These are phyloP conservation scores for Regulus satrapa DNA, from an alignment of 2,113 vertebrate genomes.

Conservation along the genomic window DNA sequence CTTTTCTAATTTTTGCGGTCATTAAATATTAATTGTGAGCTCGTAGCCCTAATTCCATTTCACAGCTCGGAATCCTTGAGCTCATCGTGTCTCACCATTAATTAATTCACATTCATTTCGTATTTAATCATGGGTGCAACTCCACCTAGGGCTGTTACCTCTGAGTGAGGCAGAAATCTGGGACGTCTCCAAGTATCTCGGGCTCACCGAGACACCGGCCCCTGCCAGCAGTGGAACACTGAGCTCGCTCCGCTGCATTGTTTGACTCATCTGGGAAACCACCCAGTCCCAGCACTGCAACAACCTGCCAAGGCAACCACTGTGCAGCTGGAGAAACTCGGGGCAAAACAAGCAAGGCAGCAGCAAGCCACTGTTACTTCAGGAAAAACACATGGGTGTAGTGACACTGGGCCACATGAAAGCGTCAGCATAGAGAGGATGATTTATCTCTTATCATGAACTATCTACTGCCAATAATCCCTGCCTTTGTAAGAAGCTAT, in stretches of 20 bases:
- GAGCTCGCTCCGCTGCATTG: neutral
- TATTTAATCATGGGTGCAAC: neutral
- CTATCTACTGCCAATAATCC: neutral
- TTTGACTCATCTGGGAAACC: slow-evolving; percentile 4
- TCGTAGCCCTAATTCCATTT: neutral
- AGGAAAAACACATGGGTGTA: neutral
- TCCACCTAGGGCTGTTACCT: slow-evolving; percentile 7
- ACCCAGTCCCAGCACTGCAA: neutral
- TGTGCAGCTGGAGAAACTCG: neutral
- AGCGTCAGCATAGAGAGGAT: neutral
- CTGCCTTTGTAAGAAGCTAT: neutral
- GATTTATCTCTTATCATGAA: neutral
- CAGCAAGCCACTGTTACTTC: neutral
- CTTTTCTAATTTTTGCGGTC: neutral
- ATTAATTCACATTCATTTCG: neutral
- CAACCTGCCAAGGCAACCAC: neutral
- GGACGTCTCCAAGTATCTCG: neutral
- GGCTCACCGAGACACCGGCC: neutral
- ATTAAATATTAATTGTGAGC: neutral
- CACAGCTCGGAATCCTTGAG: neutral
- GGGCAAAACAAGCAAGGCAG: neutral
- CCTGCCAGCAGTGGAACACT: neutral
- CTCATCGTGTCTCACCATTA: neutral
- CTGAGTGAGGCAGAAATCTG: neutral
- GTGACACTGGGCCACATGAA: neutral